These are phyloP conservation scores for Gallinago media DNA, from an alignment of 2,113 vertebrate genomes.

Conservation along the genomic window DNA sequence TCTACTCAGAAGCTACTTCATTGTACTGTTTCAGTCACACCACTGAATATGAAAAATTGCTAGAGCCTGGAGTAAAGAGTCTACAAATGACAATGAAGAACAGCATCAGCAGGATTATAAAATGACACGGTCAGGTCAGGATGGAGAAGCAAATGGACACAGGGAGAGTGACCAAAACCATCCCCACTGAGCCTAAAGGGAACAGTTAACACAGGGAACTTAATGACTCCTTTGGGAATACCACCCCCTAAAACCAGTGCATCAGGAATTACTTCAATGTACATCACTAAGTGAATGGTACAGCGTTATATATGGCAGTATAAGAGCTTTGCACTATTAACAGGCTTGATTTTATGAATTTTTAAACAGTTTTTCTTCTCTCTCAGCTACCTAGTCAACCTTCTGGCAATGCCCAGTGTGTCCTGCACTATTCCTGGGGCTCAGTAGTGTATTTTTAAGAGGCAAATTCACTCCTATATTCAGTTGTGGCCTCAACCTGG, in stretches of 20 bases:
- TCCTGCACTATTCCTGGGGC: not conserved
- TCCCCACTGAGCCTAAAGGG: not conserved
- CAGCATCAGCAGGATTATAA: not conserved
- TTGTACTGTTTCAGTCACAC: not conserved
- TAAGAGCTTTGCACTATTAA: not conserved
- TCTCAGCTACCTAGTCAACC: not conserved
- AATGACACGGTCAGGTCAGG: not conserved
- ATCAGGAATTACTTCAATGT: not conserved
- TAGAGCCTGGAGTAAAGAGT: not conserved
- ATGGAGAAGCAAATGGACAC: not conserved
- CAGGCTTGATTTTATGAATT: not conserved
- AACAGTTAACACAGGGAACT: not conserved
- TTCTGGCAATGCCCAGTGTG: accelerated
- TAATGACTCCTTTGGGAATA: not conserved
- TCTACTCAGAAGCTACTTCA: not conserved
- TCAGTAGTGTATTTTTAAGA: not conserved
- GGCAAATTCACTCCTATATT: not conserved
- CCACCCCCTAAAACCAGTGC: not conserved
- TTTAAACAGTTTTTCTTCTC: not conserved
- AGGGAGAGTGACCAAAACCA: not conserved
- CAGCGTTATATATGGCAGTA: not conserved
- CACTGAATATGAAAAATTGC: not conserved
- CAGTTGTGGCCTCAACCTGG: not conserved
- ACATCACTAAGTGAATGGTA: not conserved
- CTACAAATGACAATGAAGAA: not conserved